Conservation (phyloP, 1,140 invertebrate species). For the Procambarus clarkii region DNA sequence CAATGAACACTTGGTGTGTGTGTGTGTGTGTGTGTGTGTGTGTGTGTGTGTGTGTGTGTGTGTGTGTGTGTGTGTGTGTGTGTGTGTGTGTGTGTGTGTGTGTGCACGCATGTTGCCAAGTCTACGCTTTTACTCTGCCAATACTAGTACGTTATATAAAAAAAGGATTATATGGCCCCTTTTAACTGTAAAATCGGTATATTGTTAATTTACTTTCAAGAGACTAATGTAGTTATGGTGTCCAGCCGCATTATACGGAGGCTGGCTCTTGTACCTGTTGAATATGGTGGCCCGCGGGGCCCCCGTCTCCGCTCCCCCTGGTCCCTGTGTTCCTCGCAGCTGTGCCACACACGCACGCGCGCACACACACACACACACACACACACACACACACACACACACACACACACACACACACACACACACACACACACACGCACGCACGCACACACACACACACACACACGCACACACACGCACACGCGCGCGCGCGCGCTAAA, state of each 20-base stretch:
- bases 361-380: too few species aligned
- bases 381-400: not conserved
- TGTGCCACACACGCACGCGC: too few species aligned
- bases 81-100: not conserved
- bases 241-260: slow-evolving; percentile 5
- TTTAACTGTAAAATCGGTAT: slow-evolving; percentile 1
- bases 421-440: too few species aligned
- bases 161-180: slow-evolving; percentile 10
- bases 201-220: slow-evolving; percentile 47
- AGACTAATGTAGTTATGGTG: slow-evolving; percentile 38
- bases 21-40: not conserved
- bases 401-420: too few species aligned
- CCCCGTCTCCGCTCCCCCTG: not conserved
- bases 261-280: slow-evolving; percentile 3
- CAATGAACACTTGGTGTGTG: too few species aligned
- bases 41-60: not conserved
- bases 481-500: too few species aligned
- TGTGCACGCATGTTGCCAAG: not conserved
- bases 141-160: not conserved
- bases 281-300: not conserved
- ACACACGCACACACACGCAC: too few species aligned
- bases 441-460: too few species aligned
- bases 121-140: not conserved
- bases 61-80: not conserved
- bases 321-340: not conserved